Conservation (phyloP, 2,113 vertebrate species). For the Acanthochromis polyacanthus region DNA sequence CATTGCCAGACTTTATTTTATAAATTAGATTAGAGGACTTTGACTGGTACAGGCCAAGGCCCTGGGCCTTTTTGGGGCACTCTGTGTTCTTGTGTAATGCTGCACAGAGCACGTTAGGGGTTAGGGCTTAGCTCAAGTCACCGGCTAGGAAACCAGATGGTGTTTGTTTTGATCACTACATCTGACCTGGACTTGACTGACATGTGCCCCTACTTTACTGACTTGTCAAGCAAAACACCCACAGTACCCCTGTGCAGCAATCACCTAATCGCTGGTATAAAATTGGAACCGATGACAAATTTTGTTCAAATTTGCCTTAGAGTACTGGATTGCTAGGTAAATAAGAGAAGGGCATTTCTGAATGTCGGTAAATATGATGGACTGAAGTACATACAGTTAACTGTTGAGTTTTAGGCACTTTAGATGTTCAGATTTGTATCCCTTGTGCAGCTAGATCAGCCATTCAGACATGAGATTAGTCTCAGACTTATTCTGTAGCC, state of each 20-base stretch:
- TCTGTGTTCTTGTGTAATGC: conserved; percentile 52
- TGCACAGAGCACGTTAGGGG: conserved; percentile 49
- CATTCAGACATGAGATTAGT: not conserved
- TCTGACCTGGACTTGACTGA: conserved; percentile 81
- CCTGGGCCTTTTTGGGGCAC: conserved; percentile 64
- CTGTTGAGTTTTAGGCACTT: not conserved
- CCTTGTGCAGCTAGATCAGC: not conserved
- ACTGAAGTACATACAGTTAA: not conserved
- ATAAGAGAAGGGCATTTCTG: conserved; percentile 5
- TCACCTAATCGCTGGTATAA: conserved; percentile 58
- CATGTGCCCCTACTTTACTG: conserved; percentile 75
- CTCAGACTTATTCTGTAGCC: not conserved
- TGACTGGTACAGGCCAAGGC: conserved; percentile 59
- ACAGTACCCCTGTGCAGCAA: conserved; percentile 46
- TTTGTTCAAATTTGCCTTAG: conserved; percentile 32
- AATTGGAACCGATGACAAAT: conserved; percentile 52
- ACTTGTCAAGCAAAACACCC: conserved; percentile 74
- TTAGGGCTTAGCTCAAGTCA: conserved; percentile 66
- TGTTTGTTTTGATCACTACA: conserved; percentile 80
- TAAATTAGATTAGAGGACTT: conserved; percentile 79
- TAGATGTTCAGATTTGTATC: not conserved
- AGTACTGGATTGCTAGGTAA: conserved; percentile 52
- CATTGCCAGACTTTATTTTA: conserved; percentile 72
- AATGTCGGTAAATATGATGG: conserved; percentile 15
- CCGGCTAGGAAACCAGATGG: conserved; percentile 67